Percentiles rank a stretch among this genome's conserved stretches.
These are phyloP conservation scores for Acholoe squamosa DNA, from an alignment of 2,888 invertebrate species.

Conservation along the genomic window DNA sequence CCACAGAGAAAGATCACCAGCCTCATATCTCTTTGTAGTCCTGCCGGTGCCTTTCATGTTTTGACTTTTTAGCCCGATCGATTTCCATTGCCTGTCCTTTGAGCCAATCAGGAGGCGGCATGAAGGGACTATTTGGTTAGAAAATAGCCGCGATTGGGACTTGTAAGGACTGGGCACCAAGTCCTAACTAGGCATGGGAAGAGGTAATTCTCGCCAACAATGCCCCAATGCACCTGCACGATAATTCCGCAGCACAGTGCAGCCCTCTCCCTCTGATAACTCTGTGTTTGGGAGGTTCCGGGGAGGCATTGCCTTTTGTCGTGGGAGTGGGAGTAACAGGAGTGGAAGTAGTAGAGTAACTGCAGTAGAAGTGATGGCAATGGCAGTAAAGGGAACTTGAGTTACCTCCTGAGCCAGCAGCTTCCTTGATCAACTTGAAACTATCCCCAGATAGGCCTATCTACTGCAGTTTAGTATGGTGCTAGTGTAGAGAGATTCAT, in stretches of 20 bases:
- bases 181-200: background rate
- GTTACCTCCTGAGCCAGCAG: too few relatives aligned
- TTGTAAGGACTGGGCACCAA: background rate
- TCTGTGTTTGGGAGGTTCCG: too few relatives aligned
- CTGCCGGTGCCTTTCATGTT: background rate
- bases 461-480: too few relatives aligned
- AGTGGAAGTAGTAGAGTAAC: too few relatives aligned
- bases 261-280: background rate
- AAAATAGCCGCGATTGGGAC: conserved; percentile 9
- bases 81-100: conserved; percentile 13
- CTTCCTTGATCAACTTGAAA: too few relatives aligned
- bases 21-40: conserved; percentile 8
- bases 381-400: background rate
- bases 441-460: too few relatives aligned
- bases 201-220: background rate
- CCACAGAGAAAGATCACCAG: background rate
- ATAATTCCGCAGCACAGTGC: background rate
- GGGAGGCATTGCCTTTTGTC: too few relatives aligned
- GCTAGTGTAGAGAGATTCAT: too few relatives aligned
- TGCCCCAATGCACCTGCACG: background rate
- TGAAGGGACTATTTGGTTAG: background rate
- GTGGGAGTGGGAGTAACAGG: too few relatives aligned
- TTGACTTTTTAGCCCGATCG: conserved; percentile 18
- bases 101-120: background rate
- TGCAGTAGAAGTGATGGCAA: background rate